Conservation (phyloP, 2,888 invertebrate species). For the Drosophila kokeensis region DNA sequence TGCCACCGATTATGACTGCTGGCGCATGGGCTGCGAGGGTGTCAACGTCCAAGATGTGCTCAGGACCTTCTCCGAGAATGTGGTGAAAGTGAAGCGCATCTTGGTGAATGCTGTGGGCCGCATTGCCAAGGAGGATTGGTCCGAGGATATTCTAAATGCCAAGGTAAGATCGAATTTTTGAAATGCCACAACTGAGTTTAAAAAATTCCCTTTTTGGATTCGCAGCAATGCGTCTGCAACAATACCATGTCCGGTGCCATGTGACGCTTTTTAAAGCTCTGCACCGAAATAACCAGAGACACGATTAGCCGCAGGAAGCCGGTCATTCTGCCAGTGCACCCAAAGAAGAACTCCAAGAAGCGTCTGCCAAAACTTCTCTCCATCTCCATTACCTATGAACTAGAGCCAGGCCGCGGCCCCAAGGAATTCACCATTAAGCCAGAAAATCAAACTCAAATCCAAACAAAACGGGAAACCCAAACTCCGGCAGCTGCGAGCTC, state of each 20-base stretch:
- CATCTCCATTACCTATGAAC: slow-evolving; percentile 74
- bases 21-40: slow-evolving; percentile 90
- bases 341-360: slow-evolving; percentile 48
- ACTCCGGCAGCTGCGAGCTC: slow-evolving; percentile 4
- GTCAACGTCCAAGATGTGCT: slow-evolving; percentile 91
- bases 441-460: slow-evolving; percentile 11
- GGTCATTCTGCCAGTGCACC: slow-evolving; percentile 23
- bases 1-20: slow-evolving; percentile 99
- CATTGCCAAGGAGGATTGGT: slow-evolving; percentile 91
- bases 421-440: slow-evolving; percentile 28
- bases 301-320: slow-evolving; percentile 65
- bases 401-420: slow-evolving; percentile 41
- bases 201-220: slow-evolving; percentile 15
- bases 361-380: slow-evolving; percentile 66
- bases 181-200: background rate
- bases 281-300: slow-evolving; percentile 74
- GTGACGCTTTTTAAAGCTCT: slow-evolving; percentile 80
- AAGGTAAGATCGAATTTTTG: slow-evolving; percentile 85
- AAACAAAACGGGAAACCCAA: background rate
- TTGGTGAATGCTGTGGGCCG: slow-evolving; percentile 90
- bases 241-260: slow-evolving; percentile 81
- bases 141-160: slow-evolving; percentile 87
- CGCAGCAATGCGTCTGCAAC: slow-evolving; percentile 80
- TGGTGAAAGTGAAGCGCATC: slow-evolving; percentile 90
- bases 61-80: slow-evolving; percentile 91